Conservation (phyloP, 2,797 vertebrate genomes). For the Hydrocynus forskahlii region DNA sequence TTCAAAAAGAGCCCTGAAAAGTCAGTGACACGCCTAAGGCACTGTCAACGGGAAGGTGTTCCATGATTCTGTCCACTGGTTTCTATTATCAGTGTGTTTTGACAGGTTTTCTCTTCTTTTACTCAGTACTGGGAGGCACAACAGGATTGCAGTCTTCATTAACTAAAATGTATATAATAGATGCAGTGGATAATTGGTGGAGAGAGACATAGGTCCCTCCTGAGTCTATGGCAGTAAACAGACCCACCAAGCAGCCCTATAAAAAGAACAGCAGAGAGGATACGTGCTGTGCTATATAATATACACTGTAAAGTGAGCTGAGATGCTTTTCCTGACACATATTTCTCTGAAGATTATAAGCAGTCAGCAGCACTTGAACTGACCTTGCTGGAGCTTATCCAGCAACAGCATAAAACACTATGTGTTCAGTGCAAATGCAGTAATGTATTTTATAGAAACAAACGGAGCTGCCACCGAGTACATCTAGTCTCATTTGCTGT, state of each 20-base stretch:
- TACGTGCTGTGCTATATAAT: slow-evolving; percentile 9
- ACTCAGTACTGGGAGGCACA: no score
- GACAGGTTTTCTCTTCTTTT: no score
- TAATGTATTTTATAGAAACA: no score
- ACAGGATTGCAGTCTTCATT: no score
- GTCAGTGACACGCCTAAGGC: no score
- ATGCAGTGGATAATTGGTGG: no score
- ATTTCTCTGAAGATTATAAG: slow-evolving; percentile 18
- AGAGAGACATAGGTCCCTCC: background rate
- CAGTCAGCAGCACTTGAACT: slow-evolving; percentile 21
- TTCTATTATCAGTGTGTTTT: no score
- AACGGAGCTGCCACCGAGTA: background rate
- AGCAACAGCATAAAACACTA: background rate
- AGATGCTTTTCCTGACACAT: background rate
- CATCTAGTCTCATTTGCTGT: background rate
- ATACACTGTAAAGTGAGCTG: slow-evolving; percentile 20
- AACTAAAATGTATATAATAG: no score
- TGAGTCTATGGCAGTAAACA: slow-evolving; percentile 52
- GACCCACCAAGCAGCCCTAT: slow-evolving; percentile 5
- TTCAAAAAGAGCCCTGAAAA: no score
- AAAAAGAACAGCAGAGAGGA: background rate
- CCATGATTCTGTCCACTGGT: no score
- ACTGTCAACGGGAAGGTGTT: no score
- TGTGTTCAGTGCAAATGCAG: background rate
- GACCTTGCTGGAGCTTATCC: slow-evolving; percentile 8